Evolutionary conservation across 2,797 vertebrate genomes (phyloP).

Genomic region (Microctenopoma stevenorrisi): DNA sequence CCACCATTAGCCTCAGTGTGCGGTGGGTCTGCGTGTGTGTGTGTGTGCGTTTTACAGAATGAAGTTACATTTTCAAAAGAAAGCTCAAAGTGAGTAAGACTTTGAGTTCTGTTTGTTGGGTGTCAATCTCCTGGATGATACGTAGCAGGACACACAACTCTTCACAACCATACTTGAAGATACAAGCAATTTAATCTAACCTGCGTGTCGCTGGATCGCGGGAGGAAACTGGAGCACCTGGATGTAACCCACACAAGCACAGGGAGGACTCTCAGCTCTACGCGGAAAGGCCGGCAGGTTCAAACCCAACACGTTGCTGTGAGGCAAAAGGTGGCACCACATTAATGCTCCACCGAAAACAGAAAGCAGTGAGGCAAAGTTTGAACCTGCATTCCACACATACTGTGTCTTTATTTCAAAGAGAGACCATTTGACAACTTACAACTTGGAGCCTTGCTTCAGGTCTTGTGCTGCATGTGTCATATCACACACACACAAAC

Average conservation of each 20-base stretch:
- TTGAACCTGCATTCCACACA: slow-evolving; percentile 37
- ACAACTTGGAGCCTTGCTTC: slow-evolving; percentile 29
- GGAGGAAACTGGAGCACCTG: background rate
- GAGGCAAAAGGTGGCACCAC: too few species aligned
- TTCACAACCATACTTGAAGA: too few species aligned
- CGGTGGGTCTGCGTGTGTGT: slow-evolving; percentile 35
- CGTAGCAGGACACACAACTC: too few species aligned
- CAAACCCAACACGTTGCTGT: too few species aligned
- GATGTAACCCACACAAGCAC: too few species aligned
- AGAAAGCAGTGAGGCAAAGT: background rate
- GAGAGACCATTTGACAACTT: slow-evolving; percentile 42
- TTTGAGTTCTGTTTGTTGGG: background rate
- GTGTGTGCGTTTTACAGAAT: slow-evolving; percentile 47
- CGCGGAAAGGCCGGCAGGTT: too few species aligned
- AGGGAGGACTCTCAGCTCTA: too few species aligned
- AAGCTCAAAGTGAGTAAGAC: background rate
- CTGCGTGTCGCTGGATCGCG: too few species aligned
- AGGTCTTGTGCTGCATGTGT: slow-evolving; percentile 29
- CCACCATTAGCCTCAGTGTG: slow-evolving; percentile 56
- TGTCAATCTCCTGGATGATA: background rate
- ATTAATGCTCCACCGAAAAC: background rate
- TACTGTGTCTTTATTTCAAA: slow-evolving; percentile 47
- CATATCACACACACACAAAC: background rate
- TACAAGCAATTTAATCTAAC: too few species aligned
- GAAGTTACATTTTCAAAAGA: slow-evolving; percentile 1